Evolutionary conservation across 2,113 vertebrate genomes (phyloP).

Genomic region (Platysteira castanea): DNA sequence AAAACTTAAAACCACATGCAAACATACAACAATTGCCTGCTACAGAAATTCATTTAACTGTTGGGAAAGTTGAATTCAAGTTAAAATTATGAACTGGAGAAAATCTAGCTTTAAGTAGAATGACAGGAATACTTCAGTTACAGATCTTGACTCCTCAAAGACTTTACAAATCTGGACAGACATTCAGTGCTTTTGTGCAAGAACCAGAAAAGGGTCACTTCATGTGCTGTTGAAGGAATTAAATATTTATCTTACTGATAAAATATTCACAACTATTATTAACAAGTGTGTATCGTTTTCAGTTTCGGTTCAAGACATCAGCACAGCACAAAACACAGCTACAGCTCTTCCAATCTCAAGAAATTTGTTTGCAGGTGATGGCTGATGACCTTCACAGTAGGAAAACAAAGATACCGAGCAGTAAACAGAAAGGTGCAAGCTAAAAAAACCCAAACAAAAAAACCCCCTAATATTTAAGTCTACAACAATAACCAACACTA

Average conservation of each 20-base stretch:
- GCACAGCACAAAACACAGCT: neutral
- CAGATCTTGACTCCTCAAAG: neutral
- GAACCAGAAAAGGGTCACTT: neutral
- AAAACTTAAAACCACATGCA: neutral
- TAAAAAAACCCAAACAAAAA: neutral
- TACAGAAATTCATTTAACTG: neutral
- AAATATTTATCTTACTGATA: neutral
- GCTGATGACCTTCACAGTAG: neutral
- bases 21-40: neutral
- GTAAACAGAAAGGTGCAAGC: neutral
- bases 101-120: neutral
- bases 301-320: neutral
- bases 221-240: neutral
- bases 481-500: neutral
- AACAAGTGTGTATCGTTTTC: neutral
- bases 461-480: neutral
- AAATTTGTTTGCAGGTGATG: neutral
- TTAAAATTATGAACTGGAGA: neutral
- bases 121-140: neutral
- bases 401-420: neutral
- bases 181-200: neutral
- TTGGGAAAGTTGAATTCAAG: accelerated
- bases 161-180: neutral
- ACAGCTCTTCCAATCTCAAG: neutral
- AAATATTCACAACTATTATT: neutral